These are phyloP conservation scores for Cephus sareptanus DNA, from an alignment of 2,888 invertebrate genomes.

Conservation along the genomic window DNA sequence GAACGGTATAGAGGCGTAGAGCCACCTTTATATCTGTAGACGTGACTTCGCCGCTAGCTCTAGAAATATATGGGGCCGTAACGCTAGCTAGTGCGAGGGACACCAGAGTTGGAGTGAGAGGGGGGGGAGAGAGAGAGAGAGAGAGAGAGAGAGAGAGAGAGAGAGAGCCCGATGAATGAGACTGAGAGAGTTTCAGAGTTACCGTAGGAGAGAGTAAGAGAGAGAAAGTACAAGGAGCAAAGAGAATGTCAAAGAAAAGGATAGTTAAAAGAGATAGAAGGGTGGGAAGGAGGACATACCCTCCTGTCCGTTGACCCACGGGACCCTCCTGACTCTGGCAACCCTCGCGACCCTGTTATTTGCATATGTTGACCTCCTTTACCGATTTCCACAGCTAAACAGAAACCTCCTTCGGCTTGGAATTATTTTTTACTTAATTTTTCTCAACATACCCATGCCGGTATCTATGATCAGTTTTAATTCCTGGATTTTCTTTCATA, in stretches of 20 bases:
- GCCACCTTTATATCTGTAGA: constrained; percentile 53
- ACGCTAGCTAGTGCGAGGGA: constrained; percentile 42
- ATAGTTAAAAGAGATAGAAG: constrained; percentile 33
- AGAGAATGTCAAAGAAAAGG: constrained; percentile 36
- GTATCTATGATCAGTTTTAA: not conserved
- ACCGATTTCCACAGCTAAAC: constrained; percentile 44
- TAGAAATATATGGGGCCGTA: constrained; percentile 55
- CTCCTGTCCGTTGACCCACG: constrained; percentile 43
- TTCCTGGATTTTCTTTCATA: not conserved
- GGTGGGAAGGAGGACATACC: not conserved
- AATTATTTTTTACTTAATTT: not conserved
- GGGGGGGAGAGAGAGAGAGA: constrained; percentile 8
- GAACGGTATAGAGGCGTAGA: constrained; percentile 43
- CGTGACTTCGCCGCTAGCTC: constrained; percentile 45
- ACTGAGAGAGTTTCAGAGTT: not conserved
- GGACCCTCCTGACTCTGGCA: constrained; percentile 39
- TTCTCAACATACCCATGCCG: not conserved
- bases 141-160: constrained; percentile 12
- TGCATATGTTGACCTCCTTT: constrained; percentile 56
- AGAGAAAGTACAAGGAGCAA: constrained; percentile 10
- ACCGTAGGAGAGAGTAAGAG: not conserved
- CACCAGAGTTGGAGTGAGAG: constrained; percentile 24
- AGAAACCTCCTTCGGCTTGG: constrained; percentile 29
- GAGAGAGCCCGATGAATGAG: not conserved
- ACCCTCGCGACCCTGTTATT: constrained; percentile 53